Conservation (phyloP, 2,113 vertebrate genomes). For the Elanus axillaris region DNA sequence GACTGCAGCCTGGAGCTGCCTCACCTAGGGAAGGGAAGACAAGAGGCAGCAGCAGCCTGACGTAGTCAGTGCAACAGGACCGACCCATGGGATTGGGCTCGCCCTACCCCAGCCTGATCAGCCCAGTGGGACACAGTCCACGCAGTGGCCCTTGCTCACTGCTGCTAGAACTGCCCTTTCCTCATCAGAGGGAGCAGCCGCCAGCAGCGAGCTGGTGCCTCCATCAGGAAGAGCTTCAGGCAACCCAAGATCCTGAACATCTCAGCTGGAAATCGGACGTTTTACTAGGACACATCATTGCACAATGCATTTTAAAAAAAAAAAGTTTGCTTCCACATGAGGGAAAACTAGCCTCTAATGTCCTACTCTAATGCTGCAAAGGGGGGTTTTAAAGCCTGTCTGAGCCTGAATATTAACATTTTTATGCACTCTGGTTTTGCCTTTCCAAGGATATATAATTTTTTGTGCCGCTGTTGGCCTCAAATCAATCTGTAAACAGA, state of each 20-base stretch:
- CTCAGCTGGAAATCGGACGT: not conserved
- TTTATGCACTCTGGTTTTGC: not conserved
- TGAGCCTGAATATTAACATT: not conserved
- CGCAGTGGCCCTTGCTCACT: not conserved
- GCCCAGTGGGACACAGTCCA: rapidly evolving
- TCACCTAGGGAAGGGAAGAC: not conserved
- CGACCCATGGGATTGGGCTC: rapidly evolving
- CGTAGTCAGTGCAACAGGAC: rapidly evolving
- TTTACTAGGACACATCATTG: not conserved
- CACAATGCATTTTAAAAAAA: not conserved
- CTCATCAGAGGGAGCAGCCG: not conserved
- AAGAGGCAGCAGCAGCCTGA: not conserved
- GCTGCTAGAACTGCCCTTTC: not conserved
- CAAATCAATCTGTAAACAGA: not conserved
- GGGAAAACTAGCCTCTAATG: not conserved
- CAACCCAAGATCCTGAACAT: not conserved
- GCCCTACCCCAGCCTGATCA: too few species aligned
- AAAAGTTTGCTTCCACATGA: not conserved
- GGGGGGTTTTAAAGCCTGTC: not conserved
- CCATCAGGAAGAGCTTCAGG: not conserved
- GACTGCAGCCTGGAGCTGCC: not conserved
- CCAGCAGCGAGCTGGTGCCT: not conserved
- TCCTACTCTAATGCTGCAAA: not conserved
- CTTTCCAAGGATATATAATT: not conserved
- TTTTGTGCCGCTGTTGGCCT: not conserved